Conservation (phyloP, 2,888 invertebrate genomes). For the Synanthedon vespiformis region DNA sequence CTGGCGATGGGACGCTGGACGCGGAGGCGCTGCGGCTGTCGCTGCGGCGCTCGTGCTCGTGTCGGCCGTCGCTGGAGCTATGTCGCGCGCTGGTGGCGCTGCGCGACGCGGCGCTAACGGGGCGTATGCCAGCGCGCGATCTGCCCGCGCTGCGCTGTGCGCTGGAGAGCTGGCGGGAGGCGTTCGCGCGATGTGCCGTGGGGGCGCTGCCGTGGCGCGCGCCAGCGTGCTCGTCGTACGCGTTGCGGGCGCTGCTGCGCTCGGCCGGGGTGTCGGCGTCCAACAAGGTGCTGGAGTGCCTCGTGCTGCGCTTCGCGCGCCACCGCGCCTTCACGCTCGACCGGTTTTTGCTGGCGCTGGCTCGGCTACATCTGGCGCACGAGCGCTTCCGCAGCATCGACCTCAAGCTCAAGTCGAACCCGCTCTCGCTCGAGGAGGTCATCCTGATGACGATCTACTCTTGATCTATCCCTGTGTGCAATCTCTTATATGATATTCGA, state of each 20-base stretch:
- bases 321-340: constrained; percentile 70
- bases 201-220: constrained; percentile 9
- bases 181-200: not conserved
- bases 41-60: constrained; percentile 70
- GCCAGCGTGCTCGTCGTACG: constrained; percentile 73
- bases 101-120: constrained; percentile 74
- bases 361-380: constrained; percentile 42
- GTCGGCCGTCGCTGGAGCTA: constrained; percentile 67
- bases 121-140: constrained; percentile 70
- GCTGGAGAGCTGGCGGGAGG: constrained; percentile 40
- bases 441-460: constrained; percentile 76
- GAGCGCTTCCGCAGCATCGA: constrained; percentile 77
- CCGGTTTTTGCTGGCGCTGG: constrained; percentile 73
- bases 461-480: constrained; percentile 26
- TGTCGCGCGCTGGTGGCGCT: constrained; percentile 78
- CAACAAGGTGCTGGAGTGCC: constrained; percentile 78
- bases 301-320: constrained; percentile 76
- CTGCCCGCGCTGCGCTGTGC: constrained; percentile 74
- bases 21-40: constrained; percentile 68
- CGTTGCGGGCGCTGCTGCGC: constrained; percentile 74
- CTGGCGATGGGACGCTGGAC: constrained; percentile 11
- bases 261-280: constrained; percentile 76
- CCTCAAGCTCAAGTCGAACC: constrained; percentile 78
- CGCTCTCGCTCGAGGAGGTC: constrained; percentile 79
- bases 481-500: not conserved